Base-by-base conservation (phyloP, 2,888 invertebrate genomes). In the Eristalinus sepulchralis region DNA sequence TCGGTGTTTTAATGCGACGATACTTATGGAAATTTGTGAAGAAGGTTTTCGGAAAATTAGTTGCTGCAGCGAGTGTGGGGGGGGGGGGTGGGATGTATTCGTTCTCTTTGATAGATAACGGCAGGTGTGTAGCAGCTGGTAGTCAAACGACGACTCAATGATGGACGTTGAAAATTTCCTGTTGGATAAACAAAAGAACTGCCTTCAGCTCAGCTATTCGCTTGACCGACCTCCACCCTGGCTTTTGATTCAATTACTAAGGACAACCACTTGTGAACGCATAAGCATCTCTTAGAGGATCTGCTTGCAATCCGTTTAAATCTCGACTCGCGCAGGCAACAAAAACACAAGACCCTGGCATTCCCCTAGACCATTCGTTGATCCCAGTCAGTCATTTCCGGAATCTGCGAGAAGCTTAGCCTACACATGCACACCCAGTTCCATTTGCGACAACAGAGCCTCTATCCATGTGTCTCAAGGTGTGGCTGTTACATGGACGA, bases 401-500 rank as follows among this genome's bases (percentile, higher is more conserved):
- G 53, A 72, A 63, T 27, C 36, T 11, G 31, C 53, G 20, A 63
- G 34, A 55, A 27, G 34, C 55, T 13, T 13, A 5, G 8, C 5
- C 22, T 13, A 11, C 24, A 22, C 24, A 57, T 24, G 8, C 59
- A 59, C 70, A 59, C 59, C 70, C 59, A 33, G n/a, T 24, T 2
- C 17, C 17, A 22, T 3, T 5, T 31, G 34, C 3, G 59, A 20
- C 9, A 4, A 17, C n/a, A 70, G 36, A n/a, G 11, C 8, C 27
- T 13, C 8, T 33, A 55, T 31, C 5, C 31, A 33, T 24, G 39
- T 34, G 22, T 22, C 66, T 66, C 57, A 59, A 66, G 39, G 66
- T 75, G 33, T 57, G 39, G 24, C 33, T 3, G 20, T 13, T 22
- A 22, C 66, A 60, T 76, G 67, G 47, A 77, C 68, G 76, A 31